A percentile compares a stretch with the other conserved stretches of the same genome.
phyloP scores from a whole-genome alignment of 2,113 vertebrate genomes.

The Cinclus cinclus region DNA sequence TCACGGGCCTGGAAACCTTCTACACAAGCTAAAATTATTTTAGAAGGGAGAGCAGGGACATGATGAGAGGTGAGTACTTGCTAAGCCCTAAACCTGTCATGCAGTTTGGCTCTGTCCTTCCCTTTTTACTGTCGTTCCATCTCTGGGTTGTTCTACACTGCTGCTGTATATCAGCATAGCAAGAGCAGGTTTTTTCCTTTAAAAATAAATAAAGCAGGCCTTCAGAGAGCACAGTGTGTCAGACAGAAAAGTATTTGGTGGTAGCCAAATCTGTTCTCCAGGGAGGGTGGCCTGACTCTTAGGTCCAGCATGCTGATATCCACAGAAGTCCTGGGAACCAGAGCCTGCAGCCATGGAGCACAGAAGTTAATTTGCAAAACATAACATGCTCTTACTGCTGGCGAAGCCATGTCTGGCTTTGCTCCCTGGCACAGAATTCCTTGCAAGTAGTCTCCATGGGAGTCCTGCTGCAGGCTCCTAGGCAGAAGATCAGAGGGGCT shows the following conservation, averaged over 20 bases:
- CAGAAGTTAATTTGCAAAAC: neutral
- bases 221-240: neutral
- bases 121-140: neutral
- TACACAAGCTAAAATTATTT: neutral
- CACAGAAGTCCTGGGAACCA: neutral
- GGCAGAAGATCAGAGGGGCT: neutral
- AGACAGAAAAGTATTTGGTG: neutral
- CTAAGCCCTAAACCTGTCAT: constrained; percentile 46
- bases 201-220: neutral
- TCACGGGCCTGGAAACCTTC: neutral
- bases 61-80: neutral
- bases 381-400: neutral
- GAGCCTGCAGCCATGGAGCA: neutral
- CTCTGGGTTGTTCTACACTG: neutral
- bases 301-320: neutral
- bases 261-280: neutral
- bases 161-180: neutral
- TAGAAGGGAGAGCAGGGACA: neutral
- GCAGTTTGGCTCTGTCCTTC: neutral
- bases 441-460: neutral
- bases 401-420: neutral
- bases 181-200: neutral
- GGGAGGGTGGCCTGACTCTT: neutral
- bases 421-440: neutral
- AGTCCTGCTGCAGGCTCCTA: neutral